Evolutionary conservation across 2,113 vertebrate genomes (phyloP), one percentile per base, ranked within the genome.

Genomic region (Otus sunia): DNA sequence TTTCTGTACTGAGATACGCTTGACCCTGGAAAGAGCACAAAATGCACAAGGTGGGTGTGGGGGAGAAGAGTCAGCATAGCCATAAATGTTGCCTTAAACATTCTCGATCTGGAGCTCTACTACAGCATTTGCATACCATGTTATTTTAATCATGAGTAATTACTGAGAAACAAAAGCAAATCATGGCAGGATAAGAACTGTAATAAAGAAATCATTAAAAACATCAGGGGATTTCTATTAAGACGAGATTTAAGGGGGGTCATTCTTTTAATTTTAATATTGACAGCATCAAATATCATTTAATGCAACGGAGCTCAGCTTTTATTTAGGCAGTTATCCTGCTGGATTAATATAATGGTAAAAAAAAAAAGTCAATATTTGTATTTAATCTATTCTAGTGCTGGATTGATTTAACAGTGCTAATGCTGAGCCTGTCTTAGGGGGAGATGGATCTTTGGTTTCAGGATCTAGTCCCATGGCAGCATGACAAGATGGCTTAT

Each of bases 141-240:
- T 66, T 82, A 87, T 95, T 95, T 91, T 74, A 88, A 97, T 79
- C 6, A 66, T 63, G 30, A 79, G 37, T 82, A 95, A 91, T 75
- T 92, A 73, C 47, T 49, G 41, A 69, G 63, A 89, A 96, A 94
- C 39, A 96, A 92, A 94, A 92, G 23, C 59, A 93, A 63, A 67
- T 68, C 36, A 29, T 18, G 32, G 72, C n/a, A 91, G 59, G 64
- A 4, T 76, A 83, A 77, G 77, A 87, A 76, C 12, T 68, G 72
- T 22, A 74, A 77, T 47, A 81, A 88, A 76, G 23, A 94, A 86
- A 90, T 80, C 72, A 68, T 85, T 90, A 73, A 86, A 82, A 93
- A 43, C 60, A 94, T 67, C 47, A 63, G 72, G 66, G 36, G 22
- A 72, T 75, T 83, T 79, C 76, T 72, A 66, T 69, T 90, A 86